These are phyloP conservation scores for Hestina assimilis DNA, from an alignment of 1,140 invertebrate species.

Conservation along the genomic window DNA sequence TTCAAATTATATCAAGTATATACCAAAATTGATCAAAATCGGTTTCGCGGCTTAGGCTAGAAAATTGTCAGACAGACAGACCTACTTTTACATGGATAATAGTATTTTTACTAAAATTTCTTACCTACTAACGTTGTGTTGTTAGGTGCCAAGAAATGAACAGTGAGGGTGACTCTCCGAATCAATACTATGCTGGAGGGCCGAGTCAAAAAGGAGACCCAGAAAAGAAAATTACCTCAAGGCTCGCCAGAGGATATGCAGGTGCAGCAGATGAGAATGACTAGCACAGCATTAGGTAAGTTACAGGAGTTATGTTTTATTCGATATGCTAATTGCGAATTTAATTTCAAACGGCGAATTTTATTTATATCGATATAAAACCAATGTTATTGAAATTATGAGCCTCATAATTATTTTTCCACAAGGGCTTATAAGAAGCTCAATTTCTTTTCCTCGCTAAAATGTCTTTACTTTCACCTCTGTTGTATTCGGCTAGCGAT, in stretches of 20 bases:
- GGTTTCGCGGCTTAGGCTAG: too few species aligned
- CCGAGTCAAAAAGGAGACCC: slow-evolving; percentile 88
- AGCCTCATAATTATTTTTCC: slow-evolving; percentile 38
- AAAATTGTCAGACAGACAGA: too few species aligned
- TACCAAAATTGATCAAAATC: too few species aligned
- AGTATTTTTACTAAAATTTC: too few species aligned
- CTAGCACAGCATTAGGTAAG: slow-evolving; percentile 84
- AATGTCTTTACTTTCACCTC: slow-evolving; percentile 20
- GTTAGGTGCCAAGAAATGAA: slow-evolving; percentile 70
- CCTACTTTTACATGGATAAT: background rate
- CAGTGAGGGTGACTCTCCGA: slow-evolving; percentile 80
- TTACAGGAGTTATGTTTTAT: background rate
- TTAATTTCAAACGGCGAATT: slow-evolving; percentile 27
- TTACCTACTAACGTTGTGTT: background rate
- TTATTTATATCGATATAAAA: slow-evolving; percentile 24
- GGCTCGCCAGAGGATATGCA: slow-evolving; percentile 81
- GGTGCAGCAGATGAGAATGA: slow-evolving; percentile 83
- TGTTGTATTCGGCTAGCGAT: slow-evolving; percentile 21
- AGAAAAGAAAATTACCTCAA: slow-evolving; percentile 86
- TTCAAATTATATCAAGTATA: too few species aligned
- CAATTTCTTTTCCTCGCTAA: slow-evolving; percentile 28
- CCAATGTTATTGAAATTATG: slow-evolving; percentile 40
- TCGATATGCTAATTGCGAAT: slow-evolving; percentile 16
- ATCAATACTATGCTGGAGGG: slow-evolving; percentile 80
- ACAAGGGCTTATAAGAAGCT: slow-evolving; percentile 33